These are phyloP conservation scores for Onthophagus sagittarius DNA, from an alignment of 2,888 invertebrate genomes.

Conservation along the genomic window DNA sequence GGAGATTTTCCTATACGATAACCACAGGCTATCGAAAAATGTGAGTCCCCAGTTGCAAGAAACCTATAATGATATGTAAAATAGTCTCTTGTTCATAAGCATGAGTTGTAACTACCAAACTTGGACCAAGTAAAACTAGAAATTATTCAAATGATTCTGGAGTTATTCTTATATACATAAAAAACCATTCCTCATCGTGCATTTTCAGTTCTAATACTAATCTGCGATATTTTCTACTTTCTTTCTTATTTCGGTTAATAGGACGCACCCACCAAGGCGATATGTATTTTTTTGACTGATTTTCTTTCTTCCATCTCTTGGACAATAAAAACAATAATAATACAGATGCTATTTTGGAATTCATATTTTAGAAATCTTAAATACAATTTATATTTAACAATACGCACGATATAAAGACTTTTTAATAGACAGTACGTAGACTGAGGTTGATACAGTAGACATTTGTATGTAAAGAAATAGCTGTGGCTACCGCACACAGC, in stretches of 20 bases:
- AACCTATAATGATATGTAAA: constrained; percentile 18
- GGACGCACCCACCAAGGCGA: constrained; percentile 27
- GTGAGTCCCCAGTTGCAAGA: constrained; percentile 12
- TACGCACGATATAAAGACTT: no score
- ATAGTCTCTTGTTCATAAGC: not conserved
- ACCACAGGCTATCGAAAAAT: constrained; percentile 3
- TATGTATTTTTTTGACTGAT: not conserved
- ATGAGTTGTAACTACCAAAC: no score
- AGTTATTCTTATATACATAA: constrained; percentile 28
- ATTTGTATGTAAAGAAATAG: no score
- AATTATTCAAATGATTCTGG: constrained; percentile 8
- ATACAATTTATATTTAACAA: no score
- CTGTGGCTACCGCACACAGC: no score
- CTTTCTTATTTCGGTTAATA: constrained; percentile 6
- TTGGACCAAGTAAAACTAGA: constrained; percentile 24
- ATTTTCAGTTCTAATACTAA: constrained; percentile 30
- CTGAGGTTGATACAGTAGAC: no score
- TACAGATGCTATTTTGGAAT: no score
- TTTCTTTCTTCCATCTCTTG: no score
- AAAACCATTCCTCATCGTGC: constrained; percentile 28
- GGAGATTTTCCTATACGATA: constrained; percentile 32
- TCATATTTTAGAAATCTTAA: no score
- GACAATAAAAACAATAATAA: no score
- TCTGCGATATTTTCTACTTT: constrained; percentile 29
- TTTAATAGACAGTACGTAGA: no score